Base-by-base conservation (phyloP, 2,113 vertebrate genomes). In the Paratilapia polleni region DNA sequence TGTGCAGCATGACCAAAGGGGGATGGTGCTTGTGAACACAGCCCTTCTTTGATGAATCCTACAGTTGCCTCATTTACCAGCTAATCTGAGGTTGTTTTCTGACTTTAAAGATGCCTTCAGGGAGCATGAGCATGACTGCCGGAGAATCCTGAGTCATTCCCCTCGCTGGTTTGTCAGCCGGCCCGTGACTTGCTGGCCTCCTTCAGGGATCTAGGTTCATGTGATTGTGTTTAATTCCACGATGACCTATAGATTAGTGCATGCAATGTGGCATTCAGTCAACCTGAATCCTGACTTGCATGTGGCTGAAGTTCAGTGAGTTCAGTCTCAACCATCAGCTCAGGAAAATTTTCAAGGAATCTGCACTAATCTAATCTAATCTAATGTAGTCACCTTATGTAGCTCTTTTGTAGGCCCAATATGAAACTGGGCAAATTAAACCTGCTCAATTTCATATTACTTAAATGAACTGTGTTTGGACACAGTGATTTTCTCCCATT, bases 21-120 rank as follows among this genome's bases (percentile, higher is more conserved):
- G 61, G 84, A 58, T 1, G 84, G 54, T 13, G 79, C 73, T 14
- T 3, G 61, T 82, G 74, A 93, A 91, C 77, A 60, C 81, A 60
- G 77, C 31, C 43, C 0, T n/a, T 52, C 82, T 83, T 66, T 82
- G 84, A 91, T 80, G 64, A 88, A 36, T 82, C 79, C 84, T 86
- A 86, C 88, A 43, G 78, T 81, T 34, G 34, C 64, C 84, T 89
- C 81, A 57, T 92, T 92, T 83, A 80, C 17, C 24, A 22, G 83
- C 47, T 91, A 91, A 92, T 94, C 85, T 60, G 77, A 82, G 84
- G 38, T 57, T 49, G 64, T 89, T 89, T 88, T 81, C 57, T 74
- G 66, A 78, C 81, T 66, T 79, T 58, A 73, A 49, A 76, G 82
- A 41, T 31, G 74, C 77, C 89, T 81, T 41, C 47, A 12, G 80